Conservation (phyloP, 2,113 vertebrate species). For the Columbina picui region DNA sequence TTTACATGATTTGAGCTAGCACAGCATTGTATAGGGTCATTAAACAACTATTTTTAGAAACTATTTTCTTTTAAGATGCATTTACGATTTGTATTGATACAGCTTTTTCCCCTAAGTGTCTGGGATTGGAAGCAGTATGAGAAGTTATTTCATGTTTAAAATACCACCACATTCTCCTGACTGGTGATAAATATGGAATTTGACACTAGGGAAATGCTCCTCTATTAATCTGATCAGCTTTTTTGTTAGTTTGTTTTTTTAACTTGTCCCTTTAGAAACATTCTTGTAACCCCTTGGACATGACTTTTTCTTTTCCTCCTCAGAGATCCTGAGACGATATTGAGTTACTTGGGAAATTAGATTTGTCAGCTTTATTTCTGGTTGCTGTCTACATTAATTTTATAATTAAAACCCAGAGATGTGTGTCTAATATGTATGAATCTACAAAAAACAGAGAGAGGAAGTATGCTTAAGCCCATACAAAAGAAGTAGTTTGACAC, state of each 20-base stretch:
- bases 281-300: neutral
- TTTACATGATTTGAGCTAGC: neutral
- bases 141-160: neutral
- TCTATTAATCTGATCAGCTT: neutral
- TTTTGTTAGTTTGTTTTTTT: neutral
- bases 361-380: conserved; percentile 66
- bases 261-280: neutral
- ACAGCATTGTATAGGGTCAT: neutral
- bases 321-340: conserved; percentile 22
- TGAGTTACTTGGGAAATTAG: conserved; percentile 60
- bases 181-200: neutral
- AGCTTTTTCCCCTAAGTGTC: neutral
- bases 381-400: conserved; percentile 63
- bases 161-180: neutral
- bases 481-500: conserved; percentile 12
- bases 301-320: neutral
- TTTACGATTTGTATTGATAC: neutral
- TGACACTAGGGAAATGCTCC: neutral
- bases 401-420: conserved; percentile 67
- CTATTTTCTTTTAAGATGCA: neutral
- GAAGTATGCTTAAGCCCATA: neutral
- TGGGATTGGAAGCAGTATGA: neutral
- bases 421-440: conserved; percentile 63
- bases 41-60: neutral
- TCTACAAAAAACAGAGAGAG: conserved; percentile 21